These are phyloP conservation scores for Zelleria hepariella DNA, from an alignment of 2,888 invertebrate species.

Conservation along the genomic window DNA sequence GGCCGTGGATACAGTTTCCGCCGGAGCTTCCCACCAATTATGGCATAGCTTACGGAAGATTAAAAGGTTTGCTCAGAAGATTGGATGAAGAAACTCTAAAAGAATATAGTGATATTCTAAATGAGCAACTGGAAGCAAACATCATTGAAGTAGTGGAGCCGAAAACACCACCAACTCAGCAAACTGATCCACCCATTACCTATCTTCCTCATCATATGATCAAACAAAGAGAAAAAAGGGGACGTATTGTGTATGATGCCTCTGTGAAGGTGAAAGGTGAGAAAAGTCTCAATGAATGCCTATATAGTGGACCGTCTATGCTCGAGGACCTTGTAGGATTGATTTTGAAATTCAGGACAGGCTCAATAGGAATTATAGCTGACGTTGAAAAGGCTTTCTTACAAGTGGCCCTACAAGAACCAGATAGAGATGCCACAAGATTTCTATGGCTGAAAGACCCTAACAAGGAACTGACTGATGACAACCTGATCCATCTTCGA, in stretches of 20 bases:
- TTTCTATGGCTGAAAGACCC: conserved; percentile 17
- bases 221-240: not conserved
- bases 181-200: not conserved
- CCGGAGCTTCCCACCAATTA: not conserved
- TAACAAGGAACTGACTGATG: not conserved
- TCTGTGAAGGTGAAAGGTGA: conserved; percentile 13
- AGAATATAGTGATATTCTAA: not conserved
- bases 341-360: conserved; percentile 17
- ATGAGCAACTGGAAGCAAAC: not conserved
- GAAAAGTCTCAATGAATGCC: conserved; percentile 19
- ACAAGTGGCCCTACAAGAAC: conserved; percentile 15
- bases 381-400: conserved; percentile 23
- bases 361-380: conserved; percentile 15
- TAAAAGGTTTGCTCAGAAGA: not conserved
- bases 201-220: not conserved
- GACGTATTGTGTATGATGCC: conserved; percentile 18
- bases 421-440: conserved; percentile 17
- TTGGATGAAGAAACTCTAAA: not conserved
- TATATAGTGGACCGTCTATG: conserved; percentile 18
- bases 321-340: conserved; percentile 19
- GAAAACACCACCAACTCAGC: not conserved
- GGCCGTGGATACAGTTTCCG: not conserved
- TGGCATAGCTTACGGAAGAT: not conserved
- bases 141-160: not conserved
- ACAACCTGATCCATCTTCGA: conserved; percentile 11